Percentiles rank a stretch among this genome's conserved stretches.
phyloP scores from a whole-genome alignment of 2,113 vertebrate genomes.

The Silurus asotus region DNA sequence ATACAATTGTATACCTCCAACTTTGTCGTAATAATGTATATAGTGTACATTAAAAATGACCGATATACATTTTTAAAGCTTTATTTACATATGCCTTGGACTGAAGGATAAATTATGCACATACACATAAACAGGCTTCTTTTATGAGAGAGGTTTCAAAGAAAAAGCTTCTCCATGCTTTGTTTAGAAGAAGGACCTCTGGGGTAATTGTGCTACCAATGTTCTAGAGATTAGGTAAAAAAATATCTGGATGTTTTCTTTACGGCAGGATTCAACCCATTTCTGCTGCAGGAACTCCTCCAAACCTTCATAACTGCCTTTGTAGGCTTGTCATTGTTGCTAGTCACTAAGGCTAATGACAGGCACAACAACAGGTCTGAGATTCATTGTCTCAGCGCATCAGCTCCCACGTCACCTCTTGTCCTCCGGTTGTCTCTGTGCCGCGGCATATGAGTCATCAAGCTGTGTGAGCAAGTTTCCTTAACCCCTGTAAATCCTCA shows the following conservation, averaged over 20 bases:
- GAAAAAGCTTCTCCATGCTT: neutral
- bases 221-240: neutral
- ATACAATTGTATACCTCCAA: too few relatives aligned
- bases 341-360: constrained; percentile 13
- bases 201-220: neutral
- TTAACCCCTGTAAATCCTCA: neutral
- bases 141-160: neutral
- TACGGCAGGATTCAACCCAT: too few relatives aligned
- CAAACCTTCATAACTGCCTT: neutral
- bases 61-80: neutral
- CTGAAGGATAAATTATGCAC: neutral
- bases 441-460: constrained; percentile 12
- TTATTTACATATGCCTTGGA: neutral
- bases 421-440: neutral
- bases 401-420: neutral
- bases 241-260: too few relatives aligned
- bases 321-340: neutral
- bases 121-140: neutral
- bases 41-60: too few relatives aligned
- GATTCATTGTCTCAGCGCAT: neutral
- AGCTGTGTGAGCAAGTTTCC: neutral
- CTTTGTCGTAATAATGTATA: too few relatives aligned
- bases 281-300: neutral
- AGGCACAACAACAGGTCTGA: neutral
- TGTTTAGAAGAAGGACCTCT: too few relatives aligned